phyloP scores from a whole-genome alignment of 2,113 vertebrate species.

The Callopanchax toddi region DNA sequence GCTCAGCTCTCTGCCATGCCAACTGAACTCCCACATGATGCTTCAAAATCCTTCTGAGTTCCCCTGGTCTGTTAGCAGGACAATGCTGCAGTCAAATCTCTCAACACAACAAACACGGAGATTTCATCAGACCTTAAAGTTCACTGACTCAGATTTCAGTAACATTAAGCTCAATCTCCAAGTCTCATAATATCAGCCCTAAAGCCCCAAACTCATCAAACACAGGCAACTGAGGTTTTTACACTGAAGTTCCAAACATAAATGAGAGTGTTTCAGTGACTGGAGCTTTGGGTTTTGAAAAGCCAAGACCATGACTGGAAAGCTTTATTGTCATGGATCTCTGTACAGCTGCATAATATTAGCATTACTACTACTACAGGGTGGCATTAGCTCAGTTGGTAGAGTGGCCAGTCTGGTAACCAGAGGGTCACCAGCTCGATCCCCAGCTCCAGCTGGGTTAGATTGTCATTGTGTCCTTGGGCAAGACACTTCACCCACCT shows the following conservation, averaged over 20 bases:
- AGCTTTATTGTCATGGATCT: conserved; percentile 21
- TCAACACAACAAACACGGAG: conserved; percentile 38
- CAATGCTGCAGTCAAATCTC: conserved; percentile 48
- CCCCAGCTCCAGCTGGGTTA: too few relatives aligned
- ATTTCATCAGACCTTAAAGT: conserved; percentile 49
- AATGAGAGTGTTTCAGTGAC: conserved; percentile 31
- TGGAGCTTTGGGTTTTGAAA: conserved; percentile 27
- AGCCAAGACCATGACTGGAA: conserved; percentile 25
- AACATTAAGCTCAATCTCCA: conserved; percentile 36
- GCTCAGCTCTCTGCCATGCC: conserved; percentile 47
- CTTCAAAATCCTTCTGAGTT: conserved; percentile 22
- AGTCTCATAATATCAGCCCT: conserved; percentile 47
- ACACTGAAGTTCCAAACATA: conserved; percentile 31
- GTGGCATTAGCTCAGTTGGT: too few relatives aligned
- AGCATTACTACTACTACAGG: conserved; percentile 3
- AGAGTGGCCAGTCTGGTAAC: too few relatives aligned
- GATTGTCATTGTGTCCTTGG: too few relatives aligned
- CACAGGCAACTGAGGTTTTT: conserved; percentile 27
- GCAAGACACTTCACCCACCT: too few relatives aligned
- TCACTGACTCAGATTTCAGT: conserved; percentile 56
- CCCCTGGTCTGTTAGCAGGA: conserved; percentile 50
- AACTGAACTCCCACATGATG: conserved; percentile 38
- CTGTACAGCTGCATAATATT: conserved; percentile 16
- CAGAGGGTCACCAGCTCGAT: too few relatives aligned
- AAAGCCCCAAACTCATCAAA: conserved; percentile 64